Conservation (phyloP, 1,140 invertebrate species). For the Caenorhabditis briggsae region DNA sequence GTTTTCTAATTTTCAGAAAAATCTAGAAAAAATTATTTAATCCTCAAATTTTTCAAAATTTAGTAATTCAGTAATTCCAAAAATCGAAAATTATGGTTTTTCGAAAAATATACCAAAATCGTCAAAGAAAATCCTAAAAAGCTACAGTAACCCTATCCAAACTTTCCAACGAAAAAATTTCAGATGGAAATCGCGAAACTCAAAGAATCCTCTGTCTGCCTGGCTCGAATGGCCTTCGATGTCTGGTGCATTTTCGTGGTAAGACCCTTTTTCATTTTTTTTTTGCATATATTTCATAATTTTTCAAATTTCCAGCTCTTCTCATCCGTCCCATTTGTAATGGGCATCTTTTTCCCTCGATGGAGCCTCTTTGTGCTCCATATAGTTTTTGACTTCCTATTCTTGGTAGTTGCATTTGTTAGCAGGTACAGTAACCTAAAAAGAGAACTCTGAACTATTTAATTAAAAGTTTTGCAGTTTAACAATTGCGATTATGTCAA, state of each 20-base stretch:
- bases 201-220: conserved; percentile 13
- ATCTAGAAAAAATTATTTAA: too few relatives aligned
- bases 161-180: background rate
- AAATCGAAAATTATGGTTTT: too few relatives aligned
- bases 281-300: background rate
- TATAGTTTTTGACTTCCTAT: conserved; percentile 35
- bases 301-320: conserved; percentile 15
- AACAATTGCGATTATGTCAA: conserved; percentile 37
- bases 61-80: too few relatives aligned
- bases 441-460: too few relatives aligned
- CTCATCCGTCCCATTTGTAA: conserved; percentile 23
- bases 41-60: too few relatives aligned
- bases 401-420: conserved; percentile 23
- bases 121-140: too few relatives aligned
- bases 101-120: too few relatives aligned
- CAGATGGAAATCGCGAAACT: conserved; percentile 45
- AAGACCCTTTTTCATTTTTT: too few relatives aligned
- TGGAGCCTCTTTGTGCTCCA: conserved; percentile 51
- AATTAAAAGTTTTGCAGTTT: conserved; percentile 15
- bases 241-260: conserved; percentile 51
- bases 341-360: conserved; percentile 32
- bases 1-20: too few relatives aligned
- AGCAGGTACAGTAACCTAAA: background rate
- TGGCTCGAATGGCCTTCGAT: conserved; percentile 41
- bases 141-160: background rate